Evolutionary conservation across 1,140 invertebrate species (phyloP), one percentile per base, ranked within the genome.

Genomic region (Ceratina calcarata): DNA sequence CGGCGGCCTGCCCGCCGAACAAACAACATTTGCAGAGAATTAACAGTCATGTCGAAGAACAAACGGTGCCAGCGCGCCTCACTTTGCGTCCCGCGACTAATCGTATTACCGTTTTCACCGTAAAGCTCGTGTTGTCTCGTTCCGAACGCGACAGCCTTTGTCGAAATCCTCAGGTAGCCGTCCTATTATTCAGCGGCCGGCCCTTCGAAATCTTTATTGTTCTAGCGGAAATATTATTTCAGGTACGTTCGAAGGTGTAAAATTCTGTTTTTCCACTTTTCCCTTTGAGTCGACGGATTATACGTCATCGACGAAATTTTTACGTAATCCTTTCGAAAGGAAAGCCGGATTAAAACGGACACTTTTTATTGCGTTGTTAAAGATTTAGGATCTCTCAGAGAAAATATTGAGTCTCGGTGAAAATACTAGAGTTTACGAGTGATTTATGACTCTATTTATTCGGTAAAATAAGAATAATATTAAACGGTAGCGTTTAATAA

Each of bases 161-260:
- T 67, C 64, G 57, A 78, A 69, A 86, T 10, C 70, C 20, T 10
- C 82, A 84, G 80, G 80, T 84, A 84, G 80, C 67, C 15, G 55
- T 53, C 58, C 75, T 45, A 74, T 74, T 82, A 61, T 82, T 22
- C 75, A 7, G 0, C 75, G 12, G 1, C 7, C 18, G 62, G 45
- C 24, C 65, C 65, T 78, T 70, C 73, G 13, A 69, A 74, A 80
- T 76, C 73, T 84, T 81, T 84, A 86, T 82, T 73, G 72, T 82
- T 77, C 77, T 64, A 76, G 71, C 64, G 18, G 75, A 70, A 76
- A 86, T 83, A 74, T 80, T 82, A 80, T 87, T 83, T 86, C 81
- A 82, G 79, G 78, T 77, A 57, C 13, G 55, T 67, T 70, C 58
- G 18, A 53, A n/a, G 8, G 18, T 18, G 45, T n/a, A 64, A 69